Conservation (phyloP, 2,113 vertebrate genomes). For the Nothoprocta perdicaria region DNA sequence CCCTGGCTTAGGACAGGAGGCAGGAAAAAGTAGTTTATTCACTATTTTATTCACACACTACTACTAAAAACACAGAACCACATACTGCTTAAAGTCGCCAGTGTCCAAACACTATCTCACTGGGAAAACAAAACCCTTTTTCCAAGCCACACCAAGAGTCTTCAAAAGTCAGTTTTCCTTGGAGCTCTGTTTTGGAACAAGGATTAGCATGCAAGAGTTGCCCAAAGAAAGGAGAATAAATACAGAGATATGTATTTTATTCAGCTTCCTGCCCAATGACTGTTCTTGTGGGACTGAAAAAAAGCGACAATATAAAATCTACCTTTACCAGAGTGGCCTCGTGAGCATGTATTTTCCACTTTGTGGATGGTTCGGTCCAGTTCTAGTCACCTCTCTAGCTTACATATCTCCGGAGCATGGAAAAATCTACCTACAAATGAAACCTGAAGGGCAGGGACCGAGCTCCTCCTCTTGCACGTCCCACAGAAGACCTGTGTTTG, state of each 20-base stretch:
- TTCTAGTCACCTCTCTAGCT: background rate
- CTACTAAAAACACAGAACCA: background rate
- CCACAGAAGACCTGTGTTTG: background rate
- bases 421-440: background rate
- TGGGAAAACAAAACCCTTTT: background rate
- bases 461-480: background rate
- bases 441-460: background rate
- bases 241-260: background rate
- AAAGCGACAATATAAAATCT: background rate
- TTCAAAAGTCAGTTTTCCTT: conserved; percentile 37
- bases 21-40: background rate
- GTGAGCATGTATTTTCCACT: background rate
- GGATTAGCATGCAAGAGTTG: background rate
- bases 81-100: background rate
- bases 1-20: background rate
- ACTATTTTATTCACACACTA: background rate
- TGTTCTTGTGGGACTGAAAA: background rate
- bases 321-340: background rate
- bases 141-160: conserved; percentile 22
- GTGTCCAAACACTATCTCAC: background rate
- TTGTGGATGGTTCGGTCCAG: background rate
- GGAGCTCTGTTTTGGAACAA: conserved; percentile 22
- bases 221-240: background rate
- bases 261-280: background rate
- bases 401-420: background rate